These are phyloP conservation scores for Cephalopterus ornatus DNA, from an alignment of 2,113 vertebrate species.

Conservation along the genomic window DNA sequence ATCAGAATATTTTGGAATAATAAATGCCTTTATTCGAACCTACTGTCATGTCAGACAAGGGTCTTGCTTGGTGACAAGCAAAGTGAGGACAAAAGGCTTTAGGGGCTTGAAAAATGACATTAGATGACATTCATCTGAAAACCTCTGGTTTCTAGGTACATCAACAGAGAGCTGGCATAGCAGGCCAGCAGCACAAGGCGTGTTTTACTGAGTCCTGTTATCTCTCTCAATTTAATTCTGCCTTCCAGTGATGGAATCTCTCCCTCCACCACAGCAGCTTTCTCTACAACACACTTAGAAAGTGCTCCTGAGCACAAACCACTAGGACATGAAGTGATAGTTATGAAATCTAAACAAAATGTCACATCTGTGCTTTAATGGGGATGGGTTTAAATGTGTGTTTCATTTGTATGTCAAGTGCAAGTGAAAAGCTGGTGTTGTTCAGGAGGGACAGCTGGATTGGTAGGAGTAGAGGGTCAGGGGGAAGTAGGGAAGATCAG, in stretches of 20 bases:
- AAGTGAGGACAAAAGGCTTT: slow-evolving; percentile 21
- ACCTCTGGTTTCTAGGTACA: not conserved
- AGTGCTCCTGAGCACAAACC: not conserved
- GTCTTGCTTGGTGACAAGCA: not conserved
- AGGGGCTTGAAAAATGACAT: slow-evolving; percentile 16
- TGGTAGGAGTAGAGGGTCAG: not conserved
- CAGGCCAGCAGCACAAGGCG: not conserved
- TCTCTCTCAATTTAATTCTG: not conserved
- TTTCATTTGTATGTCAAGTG: not conserved
- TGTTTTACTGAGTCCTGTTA: not conserved
- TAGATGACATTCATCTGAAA: slow-evolving; percentile 8
- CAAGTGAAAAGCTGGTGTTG: not conserved
- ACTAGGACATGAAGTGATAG: not conserved
- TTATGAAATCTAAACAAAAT: not conserved
- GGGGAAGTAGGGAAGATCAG: not conserved
- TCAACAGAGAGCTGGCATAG: not conserved
- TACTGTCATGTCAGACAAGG: slow-evolving; percentile 7
- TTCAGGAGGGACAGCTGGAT: not conserved
- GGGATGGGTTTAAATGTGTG: not conserved
- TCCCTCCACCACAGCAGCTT: accelerated
- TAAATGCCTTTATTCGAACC: slow-evolving; percentile 3
- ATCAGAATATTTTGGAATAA: slow-evolving; percentile 25
- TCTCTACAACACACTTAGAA: not conserved
- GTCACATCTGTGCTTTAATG: not conserved
- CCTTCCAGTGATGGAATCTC: not conserved